Evolutionary conservation across 1,140 invertebrate species (phyloP).

Genomic region (Eumeta japonica): DNA sequence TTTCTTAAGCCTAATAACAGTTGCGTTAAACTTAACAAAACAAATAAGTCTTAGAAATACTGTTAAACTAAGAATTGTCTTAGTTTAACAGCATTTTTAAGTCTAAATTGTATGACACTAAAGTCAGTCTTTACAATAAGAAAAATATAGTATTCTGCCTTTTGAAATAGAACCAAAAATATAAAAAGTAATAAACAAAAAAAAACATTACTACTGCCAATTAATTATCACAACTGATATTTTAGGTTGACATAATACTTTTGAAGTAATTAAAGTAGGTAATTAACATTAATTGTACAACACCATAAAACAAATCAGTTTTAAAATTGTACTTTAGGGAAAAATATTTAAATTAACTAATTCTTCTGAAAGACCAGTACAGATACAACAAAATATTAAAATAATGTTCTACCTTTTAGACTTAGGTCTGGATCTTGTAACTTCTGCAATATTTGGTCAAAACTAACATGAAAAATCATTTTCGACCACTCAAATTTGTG

Average conservation of each 20-base stretch:
- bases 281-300: background rate
- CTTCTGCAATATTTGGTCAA: background rate
- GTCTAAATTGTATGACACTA: background rate
- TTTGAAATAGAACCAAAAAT: no score
- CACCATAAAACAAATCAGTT: background rate
- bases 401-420: background rate
- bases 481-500: conserved; percentile 9
- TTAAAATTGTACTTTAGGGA: background rate
- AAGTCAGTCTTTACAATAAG: background rate
- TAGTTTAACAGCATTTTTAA: background rate
- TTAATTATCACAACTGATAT: background rate
- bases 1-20: background rate
- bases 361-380: no score
- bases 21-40: conserved; percentile 1
- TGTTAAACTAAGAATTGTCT: no score
- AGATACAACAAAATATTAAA: no score
- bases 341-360: no score
- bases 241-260: background rate
- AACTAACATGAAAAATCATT: conserved; percentile 1
- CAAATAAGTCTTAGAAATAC: no score
- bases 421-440: background rate
- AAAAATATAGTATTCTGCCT: no score
- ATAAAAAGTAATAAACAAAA: background rate
- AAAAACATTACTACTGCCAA: background rate
- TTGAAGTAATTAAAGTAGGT: background rate